A percentile compares a stretch with the other conserved stretches of the same genome.
Evolutionary conservation across 2,113 vertebrate species (phyloP).

Genomic region (Lipotes vexillifer): DNA sequence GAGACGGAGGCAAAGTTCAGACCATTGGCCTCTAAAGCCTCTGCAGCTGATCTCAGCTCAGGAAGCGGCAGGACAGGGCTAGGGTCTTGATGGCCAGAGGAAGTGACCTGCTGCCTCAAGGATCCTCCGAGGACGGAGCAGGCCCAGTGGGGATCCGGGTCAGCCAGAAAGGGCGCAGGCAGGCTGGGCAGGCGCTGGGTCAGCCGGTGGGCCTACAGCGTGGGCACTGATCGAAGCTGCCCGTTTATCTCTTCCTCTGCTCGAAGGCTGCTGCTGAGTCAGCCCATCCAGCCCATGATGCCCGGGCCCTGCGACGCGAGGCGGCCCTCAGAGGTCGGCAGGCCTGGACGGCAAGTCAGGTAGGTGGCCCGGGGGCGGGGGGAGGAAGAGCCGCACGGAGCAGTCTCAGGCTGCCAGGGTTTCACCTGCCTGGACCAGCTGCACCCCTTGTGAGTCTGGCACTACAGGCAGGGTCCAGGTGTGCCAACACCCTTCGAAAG

Average conservation of each 20-base stretch:
- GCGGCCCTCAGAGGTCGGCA: conserved; percentile 76
- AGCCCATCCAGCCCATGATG: conserved; percentile 89
- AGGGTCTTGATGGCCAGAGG: background rate
- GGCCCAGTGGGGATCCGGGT: background rate
- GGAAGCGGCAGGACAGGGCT: background rate
- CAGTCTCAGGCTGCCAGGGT: background rate
- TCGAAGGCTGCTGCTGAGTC: conserved; percentile 83
- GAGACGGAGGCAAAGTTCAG: background rate
- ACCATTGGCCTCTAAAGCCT: background rate
- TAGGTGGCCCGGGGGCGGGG: conserved; percentile 64
- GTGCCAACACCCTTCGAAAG: background rate
- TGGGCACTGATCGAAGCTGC: background rate
- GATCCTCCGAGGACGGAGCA: background rate
- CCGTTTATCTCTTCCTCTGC: background rate
- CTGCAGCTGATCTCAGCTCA: background rate
- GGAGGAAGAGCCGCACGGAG: fast-evolving
- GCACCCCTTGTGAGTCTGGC: fast-evolving
- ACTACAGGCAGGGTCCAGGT: background rate
- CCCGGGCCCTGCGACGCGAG: conserved; percentile 82
- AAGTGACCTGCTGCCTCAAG: fast-evolving
- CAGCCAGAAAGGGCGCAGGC: background rate
- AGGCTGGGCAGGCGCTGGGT: fast-evolving
- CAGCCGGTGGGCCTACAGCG: fast-evolving
- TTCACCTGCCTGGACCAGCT: background rate
- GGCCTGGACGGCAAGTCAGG: conserved; percentile 80